phyloP scores from a whole-genome alignment of 2,888 invertebrate species.

The Pilophorus perplexus region DNA sequence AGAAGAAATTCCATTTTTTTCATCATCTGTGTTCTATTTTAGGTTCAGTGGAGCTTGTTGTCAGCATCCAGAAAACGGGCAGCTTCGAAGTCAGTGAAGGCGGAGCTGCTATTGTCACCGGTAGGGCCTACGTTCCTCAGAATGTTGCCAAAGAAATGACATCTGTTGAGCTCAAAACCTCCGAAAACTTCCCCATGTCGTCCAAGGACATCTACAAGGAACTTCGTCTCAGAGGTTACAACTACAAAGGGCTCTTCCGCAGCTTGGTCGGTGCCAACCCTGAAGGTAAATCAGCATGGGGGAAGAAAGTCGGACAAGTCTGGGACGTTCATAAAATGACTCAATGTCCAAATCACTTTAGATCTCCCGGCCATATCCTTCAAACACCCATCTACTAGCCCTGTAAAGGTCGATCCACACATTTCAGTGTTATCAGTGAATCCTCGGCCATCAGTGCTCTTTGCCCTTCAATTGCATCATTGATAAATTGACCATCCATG shows the following conservation, averaged over 20 bases:
- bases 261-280: constrained; percentile 60
- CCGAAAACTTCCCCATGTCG: constrained; percentile 55
- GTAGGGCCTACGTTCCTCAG: constrained; percentile 62
- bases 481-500: no score
- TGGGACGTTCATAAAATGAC: no score
- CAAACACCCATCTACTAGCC: no score
- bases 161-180: constrained; percentile 54
- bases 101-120: constrained; percentile 67
- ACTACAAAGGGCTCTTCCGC: constrained; percentile 62
- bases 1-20: not conserved
- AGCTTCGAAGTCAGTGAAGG: constrained; percentile 65
- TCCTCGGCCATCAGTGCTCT: no score
- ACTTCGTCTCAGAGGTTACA: constrained; percentile 57
- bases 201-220: constrained; percentile 55
- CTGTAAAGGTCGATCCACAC: no score
- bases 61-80: constrained; percentile 62
- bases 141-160: constrained; percentile 58
- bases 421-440: no score
- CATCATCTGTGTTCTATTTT: constrained; percentile 12
- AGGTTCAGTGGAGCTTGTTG: constrained; percentile 55
- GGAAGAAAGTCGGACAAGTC: no score
- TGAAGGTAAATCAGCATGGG: constrained; percentile 55
- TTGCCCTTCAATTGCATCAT: no score
- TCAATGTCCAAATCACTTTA: no score
- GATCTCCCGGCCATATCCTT: no score